Base-by-base conservation (phyloP, 2,797 vertebrate genomes). In the Sandelia bainsii region DNA sequence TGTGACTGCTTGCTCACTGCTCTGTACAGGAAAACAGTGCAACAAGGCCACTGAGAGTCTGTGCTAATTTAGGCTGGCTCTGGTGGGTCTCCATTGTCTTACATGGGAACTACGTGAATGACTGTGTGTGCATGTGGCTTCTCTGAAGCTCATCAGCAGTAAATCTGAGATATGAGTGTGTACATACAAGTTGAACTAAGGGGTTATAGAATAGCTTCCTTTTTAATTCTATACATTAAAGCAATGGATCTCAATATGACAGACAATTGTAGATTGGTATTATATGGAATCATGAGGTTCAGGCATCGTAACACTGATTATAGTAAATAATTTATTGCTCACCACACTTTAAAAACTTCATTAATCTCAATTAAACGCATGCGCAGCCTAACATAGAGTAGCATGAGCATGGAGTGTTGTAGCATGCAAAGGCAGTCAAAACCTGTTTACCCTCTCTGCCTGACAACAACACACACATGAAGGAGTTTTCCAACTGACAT, bases 21-120 rank as follows among this genome's bases (percentile, higher is more conserved):
- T 81, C 53, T 3, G 79, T 32, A 82, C 90, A 87, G 91, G 92
- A 93, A 92, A 82, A 77, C 67, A 1, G 52, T 48, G 72, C 72
- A 86, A 73, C 72, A 61, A 70, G 80, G 81, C 84, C 82, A 67
- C 32, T 1, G 69, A 76, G 68, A 75, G 64, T 5, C 50, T 0
- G 57, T 17, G 71, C 82, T 90, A 84, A 87, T 80, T 89, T 63
- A 50, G 49, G 69, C 45, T 2, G 12, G 25, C 77, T 69, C 59
- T 70, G 79, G 50, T 49, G 52, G 52, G 13, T 75, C 32, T 64
- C 81, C 37, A 81, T 87, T 89, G 87, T 88, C 60, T 68, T 59
- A 7, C 27, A 39, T 57, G 62, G 63, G 65, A 79, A 63, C 72
- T 79, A 66, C 39, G 25, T 62, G 72, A 52, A 83, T 46, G 51